Evolutionary conservation across 2,888 invertebrate species (phyloP).

Genomic region (Calameuta pallipes): DNA sequence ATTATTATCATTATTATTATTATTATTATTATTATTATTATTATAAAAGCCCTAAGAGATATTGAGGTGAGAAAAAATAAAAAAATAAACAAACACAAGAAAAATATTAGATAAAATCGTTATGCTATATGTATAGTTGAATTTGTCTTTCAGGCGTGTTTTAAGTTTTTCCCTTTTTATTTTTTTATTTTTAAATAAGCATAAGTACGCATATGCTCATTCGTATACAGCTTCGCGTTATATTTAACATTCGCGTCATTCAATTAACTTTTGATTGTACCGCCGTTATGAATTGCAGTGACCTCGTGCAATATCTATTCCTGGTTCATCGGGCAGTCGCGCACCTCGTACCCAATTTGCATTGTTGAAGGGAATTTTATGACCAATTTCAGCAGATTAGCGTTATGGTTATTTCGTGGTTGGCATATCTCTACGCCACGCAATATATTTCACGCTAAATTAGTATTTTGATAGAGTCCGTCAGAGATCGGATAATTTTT

Average conservation of each 20-base stretch:
- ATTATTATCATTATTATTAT: slow-evolving; percentile 2
- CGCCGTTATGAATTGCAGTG: neutral
- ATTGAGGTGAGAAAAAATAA: slow-evolving; percentile 5
- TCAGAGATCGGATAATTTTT: neutral
- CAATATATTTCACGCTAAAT: neutral
- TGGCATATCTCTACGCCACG: neutral
- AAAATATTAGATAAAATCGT: neutral
- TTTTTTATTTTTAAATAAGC: neutral
- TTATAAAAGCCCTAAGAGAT: slow-evolving; percentile 7
- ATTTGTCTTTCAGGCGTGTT: neutral
- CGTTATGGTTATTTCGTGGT: neutral
- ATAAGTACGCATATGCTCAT: neutral
- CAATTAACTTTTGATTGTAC: neutral
- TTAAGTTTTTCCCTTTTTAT: neutral
- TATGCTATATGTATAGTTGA: neutral
- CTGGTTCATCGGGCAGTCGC: neutral
- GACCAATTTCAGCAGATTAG: neutral
- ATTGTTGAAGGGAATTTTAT: neutral
- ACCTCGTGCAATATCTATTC: neutral
- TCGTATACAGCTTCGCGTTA: neutral
- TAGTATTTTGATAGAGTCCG: neutral
- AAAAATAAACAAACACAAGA: neutral
- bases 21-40: slow-evolving; percentile 6
- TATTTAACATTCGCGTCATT: neutral
- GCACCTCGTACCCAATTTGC: neutral